phyloP scores from a whole-genome alignment of 2,797 vertebrate genomes.

The Monodelphis domestica region DNA sequence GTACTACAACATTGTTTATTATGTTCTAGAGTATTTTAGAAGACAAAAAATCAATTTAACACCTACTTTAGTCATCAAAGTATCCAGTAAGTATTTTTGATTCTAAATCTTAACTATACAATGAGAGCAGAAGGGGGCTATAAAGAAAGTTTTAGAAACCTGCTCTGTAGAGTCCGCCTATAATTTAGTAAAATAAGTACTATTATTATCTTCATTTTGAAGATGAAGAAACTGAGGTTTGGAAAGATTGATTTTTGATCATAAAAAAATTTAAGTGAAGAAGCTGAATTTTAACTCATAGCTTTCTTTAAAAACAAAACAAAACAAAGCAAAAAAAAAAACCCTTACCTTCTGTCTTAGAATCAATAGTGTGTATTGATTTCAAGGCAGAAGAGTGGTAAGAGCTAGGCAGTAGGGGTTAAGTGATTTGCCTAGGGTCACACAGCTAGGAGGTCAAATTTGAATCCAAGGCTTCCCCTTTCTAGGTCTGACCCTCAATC shows the following conservation, averaged over 20 bases:
- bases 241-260: background rate
- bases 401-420: too few relatives aligned
- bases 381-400: too few relatives aligned
- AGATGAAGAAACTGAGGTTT: background rate
- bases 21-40: background rate
- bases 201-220: background rate
- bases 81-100: background rate
- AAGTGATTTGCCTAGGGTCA: too few relatives aligned
- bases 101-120: background rate
- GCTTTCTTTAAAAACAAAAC: too few relatives aligned
- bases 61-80: background rate
- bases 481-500: too few relatives aligned
- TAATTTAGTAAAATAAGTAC: background rate
- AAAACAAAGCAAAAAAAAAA: too few relatives aligned
- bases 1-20: background rate
- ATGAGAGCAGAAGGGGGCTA: background rate
- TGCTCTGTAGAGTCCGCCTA: background rate
- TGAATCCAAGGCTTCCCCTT: too few relatives aligned
- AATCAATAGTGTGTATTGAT: too few relatives aligned
- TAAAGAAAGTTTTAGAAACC: background rate
- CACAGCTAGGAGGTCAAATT: too few relatives aligned
- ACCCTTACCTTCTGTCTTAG: too few relatives aligned
- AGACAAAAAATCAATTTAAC: background rate
- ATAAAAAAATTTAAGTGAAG: background rate
- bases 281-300: background rate